Base-by-base conservation (phyloP, 1,140 invertebrate genomes). In the Drosophila orena region DNA sequence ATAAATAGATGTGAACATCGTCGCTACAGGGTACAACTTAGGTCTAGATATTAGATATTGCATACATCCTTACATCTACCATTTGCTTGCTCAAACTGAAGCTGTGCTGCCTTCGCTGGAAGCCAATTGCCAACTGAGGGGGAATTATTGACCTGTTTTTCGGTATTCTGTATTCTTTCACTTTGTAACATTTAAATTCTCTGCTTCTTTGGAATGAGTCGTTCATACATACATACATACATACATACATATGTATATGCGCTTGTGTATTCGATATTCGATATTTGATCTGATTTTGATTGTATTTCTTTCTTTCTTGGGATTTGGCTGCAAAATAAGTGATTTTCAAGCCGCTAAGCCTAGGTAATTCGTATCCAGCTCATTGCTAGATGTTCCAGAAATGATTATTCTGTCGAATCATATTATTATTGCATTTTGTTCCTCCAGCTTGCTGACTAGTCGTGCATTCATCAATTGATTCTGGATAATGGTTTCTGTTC, bases 201-300 rank as follows among this genome's bases (percentile, higher is more conserved):
- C 79, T 85, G 80, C 68, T 89, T 89, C 90, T 91, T 91, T 91
- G 90, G 90, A 91, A 91, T 91, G 90, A 91, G 81, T 91, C 86
- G 90, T 91, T 75, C 86, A 83, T 85, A 17, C 17, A 83, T 85
- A n/a, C n/a, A n/a, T n/a, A n/a, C n/a, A n/a, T n/a, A n/a, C n/a
- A n/a, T n/a, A n/a, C n/a, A n/a, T n/a, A n/a, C n/a, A n/a, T n/a
- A n/a, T n/a, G n/a, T n/a, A 64, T 76, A 53, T 86, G 61, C 77
- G 68, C 58, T 22, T 78, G 46, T 68, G 38, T 34, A 35, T 61
- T 71, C 55, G 38, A 56, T 38, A 6, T 35, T 10, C 8, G 14
- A 38, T 46, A 38, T 46, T 61, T 55, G 12, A 34, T 65, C 70
- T 78, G 59, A 35, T 43, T 50, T 42, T 12, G 4, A 4, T 24